Evolutionary conservation across 2,113 vertebrate genomes (phyloP).

Genomic region (Probosciger aterrimus): DNA sequence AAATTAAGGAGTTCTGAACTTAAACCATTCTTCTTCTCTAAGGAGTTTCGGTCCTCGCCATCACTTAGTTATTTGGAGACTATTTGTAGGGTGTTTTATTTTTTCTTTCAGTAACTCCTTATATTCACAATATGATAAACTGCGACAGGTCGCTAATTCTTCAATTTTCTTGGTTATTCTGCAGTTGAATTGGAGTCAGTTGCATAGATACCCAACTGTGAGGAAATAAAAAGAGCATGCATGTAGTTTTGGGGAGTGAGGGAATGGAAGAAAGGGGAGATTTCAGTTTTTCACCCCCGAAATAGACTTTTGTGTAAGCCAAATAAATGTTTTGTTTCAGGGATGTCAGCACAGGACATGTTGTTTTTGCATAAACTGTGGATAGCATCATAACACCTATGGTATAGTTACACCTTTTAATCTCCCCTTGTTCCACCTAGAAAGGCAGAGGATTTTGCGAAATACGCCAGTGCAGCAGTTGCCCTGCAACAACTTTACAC

Average conservation of each 20-base stretch:
- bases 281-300: not conserved
- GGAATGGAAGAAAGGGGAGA: not conserved
- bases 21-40: not conserved
- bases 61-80: not conserved
- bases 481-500: not conserved
- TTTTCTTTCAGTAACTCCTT: not conserved
- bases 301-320: not conserved
- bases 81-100: not conserved
- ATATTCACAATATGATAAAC: not conserved
- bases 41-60: not conserved
- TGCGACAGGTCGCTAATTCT: not conserved
- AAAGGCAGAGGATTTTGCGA: not conserved
- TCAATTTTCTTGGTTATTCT: not conserved
- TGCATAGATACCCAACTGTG: not conserved
- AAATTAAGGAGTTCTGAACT: conserved; percentile 21
- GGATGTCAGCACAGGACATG: not conserved
- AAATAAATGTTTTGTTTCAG: not conserved
- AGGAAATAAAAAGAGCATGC: not conserved
- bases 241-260: not conserved
- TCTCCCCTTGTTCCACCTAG: not conserved
- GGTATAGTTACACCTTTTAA: not conserved
- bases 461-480: not conserved
- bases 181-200: not conserved
- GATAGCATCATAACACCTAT: not conserved
- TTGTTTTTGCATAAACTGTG: not conserved